Base-by-base conservation (phyloP, 2,888 invertebrate genomes). In the Eilema depressum region DNA sequence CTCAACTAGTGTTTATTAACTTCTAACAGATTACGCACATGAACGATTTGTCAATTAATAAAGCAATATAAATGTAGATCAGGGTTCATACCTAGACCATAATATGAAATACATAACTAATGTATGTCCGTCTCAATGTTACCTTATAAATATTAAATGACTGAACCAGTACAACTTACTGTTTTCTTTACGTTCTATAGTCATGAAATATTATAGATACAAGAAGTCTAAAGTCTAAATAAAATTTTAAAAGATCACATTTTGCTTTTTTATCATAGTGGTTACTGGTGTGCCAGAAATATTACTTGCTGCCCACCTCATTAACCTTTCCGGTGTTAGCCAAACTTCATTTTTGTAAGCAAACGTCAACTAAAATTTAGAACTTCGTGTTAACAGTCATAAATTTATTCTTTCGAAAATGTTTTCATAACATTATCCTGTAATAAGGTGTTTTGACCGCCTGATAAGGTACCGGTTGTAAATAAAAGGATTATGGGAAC, bases 381-480 rank as follows among this genome's bases (percentile, higher is more conserved):
- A 74, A 10, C 78, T 62, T 60, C 41, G 28, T 76, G 70, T 81
- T 80, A 74, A 76, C 71, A 69, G 67, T 67, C 68, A 78, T 82
- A 83, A 80, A 63, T 84, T n/a, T 71, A 80, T 75, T 76, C 73
- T 81, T 81, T 76, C 77, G 71, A 78, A 82, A 79, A 82, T 70
- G 80, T 83, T 81, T 83, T 85, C 77, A 85, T 71, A 82, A 77
- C 77, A 80, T 79, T 83, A 78, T 84, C 76, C 77, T 83, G 76
- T 86, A 86, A 83, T 81, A 85, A 85, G 85, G 84, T 78, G 80
- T 74, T 78, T 80, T 82, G 83, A 86, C 85, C 86, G 86, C 86
- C 79, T 81, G 92, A 93, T 93, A 93, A 93, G 88, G 87, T 89
- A 85, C 75, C 79, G 69, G 86, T 85, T 87, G 85, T 92, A 92